Base-by-base conservation (phyloP, 2,113 vertebrate genomes). In the Odocoileus hemionus region DNA sequence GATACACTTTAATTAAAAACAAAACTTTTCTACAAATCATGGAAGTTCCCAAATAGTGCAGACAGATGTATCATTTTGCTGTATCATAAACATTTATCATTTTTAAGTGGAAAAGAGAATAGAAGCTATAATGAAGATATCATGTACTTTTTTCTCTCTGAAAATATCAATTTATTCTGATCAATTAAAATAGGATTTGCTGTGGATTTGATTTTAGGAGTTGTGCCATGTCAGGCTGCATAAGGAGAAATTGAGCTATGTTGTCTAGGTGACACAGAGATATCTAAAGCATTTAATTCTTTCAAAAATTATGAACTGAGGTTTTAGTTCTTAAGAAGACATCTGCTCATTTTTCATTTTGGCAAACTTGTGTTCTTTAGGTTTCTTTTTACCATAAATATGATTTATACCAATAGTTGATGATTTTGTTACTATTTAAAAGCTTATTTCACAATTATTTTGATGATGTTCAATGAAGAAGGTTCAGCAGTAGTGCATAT, bases 1-100 rank as follows among this genome's bases (percentile, higher is more conserved):
- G 98, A 98, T 96, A 98, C 45, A 97, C 96, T 98, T 99, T 99
- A 99, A 99, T 98, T 99, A 98, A 98, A 99, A 98, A 96, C 97
- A 98, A 98, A 98, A 97, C 93, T 98, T 98, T 98, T 98, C 95
- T 98, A 97, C 83, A 98, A 98, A 98, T 98, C 95, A 97, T 12
- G 45, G 78, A 97, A 87, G 50, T 98, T 97, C n/a, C 67, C 95
- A 98, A 98, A 97, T 95, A 92, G 89, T 94, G 33, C 92, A 96
- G 86, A 96, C 60, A 96, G 98, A 96, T 94, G 80, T 78, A 70
- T 23, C n/a, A 70, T 96, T 98, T 98, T 89, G 87, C 67, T 95
- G 74, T 92, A 96, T 96, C 89, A 79, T 93, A 91, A 98, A 97
- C 92, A 98, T 98, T 98, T 98, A 98, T 98, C 82, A 97, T 97